These are phyloP conservation scores for Diglossa cyanea DNA, from an alignment of 2,797 vertebrate species.

Conservation along the genomic window DNA sequence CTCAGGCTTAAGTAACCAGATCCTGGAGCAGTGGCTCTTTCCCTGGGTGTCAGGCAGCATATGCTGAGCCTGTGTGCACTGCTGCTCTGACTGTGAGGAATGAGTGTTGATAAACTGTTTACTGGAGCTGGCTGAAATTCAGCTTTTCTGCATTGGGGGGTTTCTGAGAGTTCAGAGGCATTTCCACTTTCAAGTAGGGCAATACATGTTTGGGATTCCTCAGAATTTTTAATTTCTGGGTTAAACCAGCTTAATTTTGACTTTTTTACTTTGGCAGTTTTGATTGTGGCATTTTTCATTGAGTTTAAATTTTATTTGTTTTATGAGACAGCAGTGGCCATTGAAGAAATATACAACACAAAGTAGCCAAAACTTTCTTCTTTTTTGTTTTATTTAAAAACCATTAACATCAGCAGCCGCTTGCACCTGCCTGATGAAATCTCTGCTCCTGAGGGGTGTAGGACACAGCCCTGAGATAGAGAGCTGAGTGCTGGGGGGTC, in stretches of 20 bases:
- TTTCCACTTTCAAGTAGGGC: neutral
- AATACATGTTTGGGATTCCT: neutral
- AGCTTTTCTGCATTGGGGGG: neutral
- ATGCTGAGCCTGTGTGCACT: slow-evolving; percentile 32
- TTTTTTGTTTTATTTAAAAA: neutral
- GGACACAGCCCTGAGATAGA: neutral
- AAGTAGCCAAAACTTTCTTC: neutral
- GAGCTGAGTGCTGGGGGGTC: neutral
- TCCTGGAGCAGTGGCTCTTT: slow-evolving; percentile 12
- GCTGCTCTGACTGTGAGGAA: slow-evolving; percentile 43
- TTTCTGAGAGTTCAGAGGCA: neutral
- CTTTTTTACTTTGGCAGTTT: neutral
- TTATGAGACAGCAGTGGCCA: neutral
- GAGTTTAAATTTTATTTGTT: neutral
- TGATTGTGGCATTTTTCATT: neutral
- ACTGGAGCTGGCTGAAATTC: slow-evolving; percentile 48
- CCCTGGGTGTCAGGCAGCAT: slow-evolving; percentile 46
- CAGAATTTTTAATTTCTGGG: neutral
- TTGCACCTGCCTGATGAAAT: neutral
- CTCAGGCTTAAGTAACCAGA: slow-evolving; percentile 30
- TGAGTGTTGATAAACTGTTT: slow-evolving; percentile 59
- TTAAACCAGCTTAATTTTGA: neutral
- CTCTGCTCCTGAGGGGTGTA: neutral
- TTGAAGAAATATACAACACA: neutral
- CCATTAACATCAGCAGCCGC: neutral